phyloP scores from a whole-genome alignment of 2,888 invertebrate genomes.

The Poecilus cupreus region DNA sequence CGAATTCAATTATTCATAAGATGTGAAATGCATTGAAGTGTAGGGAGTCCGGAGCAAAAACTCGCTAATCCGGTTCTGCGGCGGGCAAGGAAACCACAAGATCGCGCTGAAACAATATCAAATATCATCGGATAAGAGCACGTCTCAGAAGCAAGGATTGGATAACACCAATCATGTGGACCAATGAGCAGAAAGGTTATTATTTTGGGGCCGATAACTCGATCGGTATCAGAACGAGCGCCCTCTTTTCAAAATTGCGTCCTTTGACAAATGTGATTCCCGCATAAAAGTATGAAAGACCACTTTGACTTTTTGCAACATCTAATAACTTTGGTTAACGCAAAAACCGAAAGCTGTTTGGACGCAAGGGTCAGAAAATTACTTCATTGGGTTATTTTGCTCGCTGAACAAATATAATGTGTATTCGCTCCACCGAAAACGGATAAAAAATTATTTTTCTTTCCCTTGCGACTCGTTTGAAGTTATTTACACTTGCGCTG shows the following conservation, averaged over 20 bases:
- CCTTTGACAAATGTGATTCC: constrained; percentile 58
- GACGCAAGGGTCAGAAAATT: constrained; percentile 14
- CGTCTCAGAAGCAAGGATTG: constrained; percentile 64
- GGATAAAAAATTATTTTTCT: constrained; percentile 18
- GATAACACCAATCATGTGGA: constrained; percentile 70
- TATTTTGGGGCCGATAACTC: constrained; percentile 70
- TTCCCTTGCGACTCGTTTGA: constrained; percentile 5
- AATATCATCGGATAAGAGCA: constrained; percentile 56
- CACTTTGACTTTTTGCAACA: constrained; percentile 45
- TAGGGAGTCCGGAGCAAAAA: not conserved
- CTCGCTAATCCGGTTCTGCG: constrained; percentile 25
- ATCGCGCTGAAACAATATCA: constrained; percentile 56
- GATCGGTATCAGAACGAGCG: constrained; percentile 69
- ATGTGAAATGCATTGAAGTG: constrained; percentile 40
- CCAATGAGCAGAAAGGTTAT: constrained; percentile 70
- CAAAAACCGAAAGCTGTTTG: constrained; percentile 1
- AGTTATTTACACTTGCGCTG: constrained; percentile 12
- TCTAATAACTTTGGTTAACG: constrained; percentile 30
- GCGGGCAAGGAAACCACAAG: constrained; percentile 42
- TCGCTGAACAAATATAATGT: constrained; percentile 40
- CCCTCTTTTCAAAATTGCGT: constrained; percentile 61
- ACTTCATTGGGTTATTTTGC: constrained; percentile 29
- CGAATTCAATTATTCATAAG: constrained; percentile 36
- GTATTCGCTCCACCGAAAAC: not conserved
- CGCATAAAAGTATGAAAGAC: constrained; percentile 15